Percentiles rank a stretch among this genome's conserved stretches.
These are phyloP conservation scores for Dromas ardeola DNA, from an alignment of 2,113 vertebrate genomes.

Conservation along the genomic window DNA sequence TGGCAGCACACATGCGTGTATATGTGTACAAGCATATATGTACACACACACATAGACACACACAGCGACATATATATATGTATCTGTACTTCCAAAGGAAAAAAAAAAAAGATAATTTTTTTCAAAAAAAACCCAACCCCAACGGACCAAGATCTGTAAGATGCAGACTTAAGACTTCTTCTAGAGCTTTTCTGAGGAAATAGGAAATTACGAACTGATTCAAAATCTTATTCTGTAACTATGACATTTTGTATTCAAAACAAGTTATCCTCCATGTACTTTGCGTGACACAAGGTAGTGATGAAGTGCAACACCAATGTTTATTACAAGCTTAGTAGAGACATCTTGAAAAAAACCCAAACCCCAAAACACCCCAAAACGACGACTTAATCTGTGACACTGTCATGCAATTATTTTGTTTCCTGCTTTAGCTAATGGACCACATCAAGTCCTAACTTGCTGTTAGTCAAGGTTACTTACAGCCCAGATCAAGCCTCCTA, in stretches of 20 bases:
- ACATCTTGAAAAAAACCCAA: background rate
- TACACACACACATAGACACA: background rate
- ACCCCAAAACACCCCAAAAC: rapidly evolving
- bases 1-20: background rate
- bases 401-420: background rate
- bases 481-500: background rate
- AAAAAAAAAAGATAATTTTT: background rate
- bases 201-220: background rate
- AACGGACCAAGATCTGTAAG: background rate
- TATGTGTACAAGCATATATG: background rate
- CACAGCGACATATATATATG: background rate
- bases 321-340: background rate
- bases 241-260: background rate
- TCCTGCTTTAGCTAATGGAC: background rate
- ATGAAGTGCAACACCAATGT: background rate
- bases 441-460: background rate
- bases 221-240: background rate
- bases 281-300: background rate
- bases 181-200: background rate
- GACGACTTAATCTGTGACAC: background rate
- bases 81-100: background rate
- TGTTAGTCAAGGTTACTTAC: background rate
- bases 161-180: background rate
- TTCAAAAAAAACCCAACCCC: background rate
- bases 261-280: background rate